Evolutionary conservation across 2,888 invertebrate genomes (phyloP), one percentile per base, ranked within the genome.

Genomic region (Proisotoma minuta): DNA sequence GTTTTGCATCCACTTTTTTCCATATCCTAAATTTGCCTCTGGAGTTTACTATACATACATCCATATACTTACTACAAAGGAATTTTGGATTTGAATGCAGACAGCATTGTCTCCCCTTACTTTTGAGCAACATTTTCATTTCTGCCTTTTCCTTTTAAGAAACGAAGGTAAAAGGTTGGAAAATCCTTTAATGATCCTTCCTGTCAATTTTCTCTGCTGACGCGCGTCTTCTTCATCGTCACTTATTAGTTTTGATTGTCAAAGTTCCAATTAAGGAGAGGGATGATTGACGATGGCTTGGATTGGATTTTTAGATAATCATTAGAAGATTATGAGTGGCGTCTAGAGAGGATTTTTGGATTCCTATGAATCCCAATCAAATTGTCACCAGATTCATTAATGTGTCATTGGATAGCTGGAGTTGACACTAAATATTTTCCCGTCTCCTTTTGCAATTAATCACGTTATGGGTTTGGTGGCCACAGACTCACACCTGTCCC

Each of bases 341-440:
- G 26, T 15, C 34, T 58, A 60, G 68, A 72, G 72, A 70, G 70
- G 72, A 70, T 72, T 70, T 70, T 64, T 66, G 66, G 70, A 69
- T 70, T 68, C 70, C 65, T 66, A 24, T 63, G 72, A 72, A 68
- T 70, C 65, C 70, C 68, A 70, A 72, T 72, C 66, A 72, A 72
- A 72, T 69, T 72, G 72, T 72, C 72, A 71, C 70, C 70, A 71
- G 70, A 67, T 71, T 72, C 72, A 72, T 72, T 70, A 70, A 70
- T 70, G 69, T 63, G 65, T 72, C 65, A 69, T 59, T 43, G 60
- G 3, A 34, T n/a, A 43, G 15, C 43, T 43, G 43, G n/a, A n/a
- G n/a, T n/a, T n/a, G 43, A 43, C 43, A 43, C 43, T 43, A 43
- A 43, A 43, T 43, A 43, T 43, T 43, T 34, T 34, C 34, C 15